These are phyloP conservation scores for Dasyornis broadbenti DNA, from an alignment of 2,113 vertebrate genomes.

Conservation along the genomic window DNA sequence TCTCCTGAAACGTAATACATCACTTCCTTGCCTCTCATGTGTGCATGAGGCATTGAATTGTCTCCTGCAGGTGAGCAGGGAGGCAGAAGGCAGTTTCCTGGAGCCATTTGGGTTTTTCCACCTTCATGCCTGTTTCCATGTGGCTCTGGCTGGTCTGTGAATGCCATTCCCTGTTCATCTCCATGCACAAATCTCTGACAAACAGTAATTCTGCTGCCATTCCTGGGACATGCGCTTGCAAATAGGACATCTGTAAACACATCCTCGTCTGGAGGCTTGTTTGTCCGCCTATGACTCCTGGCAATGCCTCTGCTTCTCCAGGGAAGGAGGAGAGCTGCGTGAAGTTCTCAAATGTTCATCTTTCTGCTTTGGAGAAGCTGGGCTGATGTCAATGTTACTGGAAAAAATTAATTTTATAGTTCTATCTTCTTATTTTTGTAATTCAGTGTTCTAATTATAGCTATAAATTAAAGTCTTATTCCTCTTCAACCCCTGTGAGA, in stretches of 20 bases:
- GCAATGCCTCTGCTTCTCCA: not conserved
- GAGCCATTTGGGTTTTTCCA: not conserved
- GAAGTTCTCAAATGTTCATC: not conserved
- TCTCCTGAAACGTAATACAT: not conserved
- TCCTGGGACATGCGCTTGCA: not conserved
- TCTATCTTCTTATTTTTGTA: not conserved
- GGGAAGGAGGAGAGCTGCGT: not conserved
- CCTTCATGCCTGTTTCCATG: not conserved
- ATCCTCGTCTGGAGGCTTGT: not conserved
- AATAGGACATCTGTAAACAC: not conserved
- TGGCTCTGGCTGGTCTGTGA: not conserved
- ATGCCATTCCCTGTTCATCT: not conserved
- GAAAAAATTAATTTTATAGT: not conserved
- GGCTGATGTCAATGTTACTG: not conserved
- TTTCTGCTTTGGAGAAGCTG: not conserved
- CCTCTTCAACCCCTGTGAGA: not conserved
- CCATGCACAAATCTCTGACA: not conserved
- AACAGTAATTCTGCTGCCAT: not conserved
- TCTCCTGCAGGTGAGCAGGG: not conserved
- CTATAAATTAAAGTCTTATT: not conserved
- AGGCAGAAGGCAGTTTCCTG: not conserved
- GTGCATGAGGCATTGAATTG: not conserved
- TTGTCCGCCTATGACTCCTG: not conserved
- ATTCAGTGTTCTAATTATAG: not conserved
- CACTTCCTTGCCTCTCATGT: not conserved